phyloP scores from a whole-genome alignment of 2,888 invertebrate species.

The Oegoconia quadripuncta region DNA sequence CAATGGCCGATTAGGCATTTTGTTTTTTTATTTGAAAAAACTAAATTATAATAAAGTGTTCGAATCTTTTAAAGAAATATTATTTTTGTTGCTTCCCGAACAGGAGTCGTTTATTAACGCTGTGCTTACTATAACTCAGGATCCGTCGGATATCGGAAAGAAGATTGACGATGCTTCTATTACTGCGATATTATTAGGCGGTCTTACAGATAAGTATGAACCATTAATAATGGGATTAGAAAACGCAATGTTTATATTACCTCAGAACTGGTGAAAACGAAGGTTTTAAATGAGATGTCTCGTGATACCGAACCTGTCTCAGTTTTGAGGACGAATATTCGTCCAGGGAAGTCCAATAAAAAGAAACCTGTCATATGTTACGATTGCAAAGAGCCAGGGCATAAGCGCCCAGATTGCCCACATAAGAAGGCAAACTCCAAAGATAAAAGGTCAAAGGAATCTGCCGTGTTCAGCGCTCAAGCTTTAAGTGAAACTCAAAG shows the following conservation, averaged over 20 bases:
- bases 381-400: slow-evolving; percentile 7
- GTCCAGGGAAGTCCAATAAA: slow-evolving; percentile 1
- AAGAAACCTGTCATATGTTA: slow-evolving; percentile 6
- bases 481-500: too few relatives aligned
- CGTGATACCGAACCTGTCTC: too few relatives aligned
- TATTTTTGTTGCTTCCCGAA: too few relatives aligned
- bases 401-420: slow-evolving; percentile 8
- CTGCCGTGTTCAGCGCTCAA: not conserved
- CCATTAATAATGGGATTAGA: slow-evolving; percentile 10
- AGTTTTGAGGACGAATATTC: too few relatives aligned
- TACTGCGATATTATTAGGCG: slow-evolving; percentile 6
- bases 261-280: slow-evolving; percentile 2
- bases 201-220: slow-evolving; percentile 4
- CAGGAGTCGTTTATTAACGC: slow-evolving; percentile 7
- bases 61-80: too few relatives aligned
- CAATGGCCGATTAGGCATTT: too few relatives aligned
- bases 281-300: slow-evolving; percentile 5
- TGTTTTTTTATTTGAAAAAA: too few relatives aligned
- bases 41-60: too few relatives aligned
- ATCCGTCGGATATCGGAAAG: slow-evolving; percentile 7
- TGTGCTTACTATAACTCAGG: slow-evolving; percentile 3
- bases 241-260: slow-evolving; percentile 6
- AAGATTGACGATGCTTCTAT: slow-evolving; percentile 7
- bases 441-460: not conserved
- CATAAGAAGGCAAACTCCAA: not conserved